Evolutionary conservation across 1,140 invertebrate species (phyloP), one percentile per base, ranked within the genome.

Genomic region (Pseudomyrmex dendroicus): DNA sequence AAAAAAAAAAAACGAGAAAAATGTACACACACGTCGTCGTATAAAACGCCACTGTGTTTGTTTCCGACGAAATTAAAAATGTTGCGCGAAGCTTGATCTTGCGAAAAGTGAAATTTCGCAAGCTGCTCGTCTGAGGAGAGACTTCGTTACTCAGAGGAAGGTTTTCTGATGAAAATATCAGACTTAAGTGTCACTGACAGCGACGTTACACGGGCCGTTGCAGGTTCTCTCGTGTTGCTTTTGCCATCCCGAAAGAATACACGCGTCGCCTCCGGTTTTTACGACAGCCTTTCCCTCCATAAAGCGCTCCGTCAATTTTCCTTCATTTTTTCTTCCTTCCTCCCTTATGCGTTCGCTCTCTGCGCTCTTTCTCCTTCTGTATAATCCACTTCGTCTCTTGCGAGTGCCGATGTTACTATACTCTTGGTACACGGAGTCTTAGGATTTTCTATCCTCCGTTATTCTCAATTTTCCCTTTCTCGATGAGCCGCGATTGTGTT

Each of bases 291-390:
- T 80, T 44, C 35, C 72, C 35, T 50, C 62, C 82, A 88, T 91
- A 90, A 91, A 91, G 82, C 83, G 85, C 44, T 52, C 82, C 85
- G 89, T 90, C 88, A 89, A 92, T 92, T 92, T 89, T 83, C 84
- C 86, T 82, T 89, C 90, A 82, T 78, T 86, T 92, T 84, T 86
- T 64, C 86, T 89, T 48, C 73, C 80, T 73, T 87, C 64, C 50
- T 59, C 35, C 66, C 8, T 48, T 52, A 22, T 52, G 7, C 76
- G 50, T 12, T 87, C 56, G 13, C 57, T 25, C 25, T 2, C 68
- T 72, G 25, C 86, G 88, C 63, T 83, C 73, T 78, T 86, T 83
- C 44, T 52, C 59, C 17, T 82, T 50, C 63, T 68, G 68, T 66
- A 82, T 85, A 85, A 84, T 83, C 67, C 54, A 73, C 74, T 85